Evolutionary conservation across 2,113 vertebrate genomes (phyloP).

Genomic region (Datnioides undecimradiatus): DNA sequence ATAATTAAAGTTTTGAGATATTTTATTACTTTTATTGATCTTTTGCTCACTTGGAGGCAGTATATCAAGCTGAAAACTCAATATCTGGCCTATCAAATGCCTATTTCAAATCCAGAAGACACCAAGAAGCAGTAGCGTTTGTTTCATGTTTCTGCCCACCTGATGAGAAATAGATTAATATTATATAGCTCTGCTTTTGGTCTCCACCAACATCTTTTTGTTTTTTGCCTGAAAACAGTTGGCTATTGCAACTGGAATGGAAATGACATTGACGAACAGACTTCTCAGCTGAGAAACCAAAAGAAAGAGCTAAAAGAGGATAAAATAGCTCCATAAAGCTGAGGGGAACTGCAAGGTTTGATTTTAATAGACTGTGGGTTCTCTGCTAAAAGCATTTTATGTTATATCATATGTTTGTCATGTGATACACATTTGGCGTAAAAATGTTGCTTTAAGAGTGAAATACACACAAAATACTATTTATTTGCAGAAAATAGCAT

Average conservation of each 20-base stretch:
- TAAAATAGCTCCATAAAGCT: not conserved
- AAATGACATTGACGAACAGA: not conserved
- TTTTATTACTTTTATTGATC: not conserved
- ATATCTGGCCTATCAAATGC: not conserved
- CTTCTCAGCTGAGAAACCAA: not conserved
- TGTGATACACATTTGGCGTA: not conserved
- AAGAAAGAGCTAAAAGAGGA: not conserved
- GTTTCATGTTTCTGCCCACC: not conserved
- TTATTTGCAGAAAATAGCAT: no score
- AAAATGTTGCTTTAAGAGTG: conserved; percentile 2
- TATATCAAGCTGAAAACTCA: not conserved
- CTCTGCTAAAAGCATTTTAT: not conserved
- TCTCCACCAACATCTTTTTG: not conserved
- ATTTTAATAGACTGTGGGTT: conserved; percentile 2
- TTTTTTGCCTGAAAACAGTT: not conserved
- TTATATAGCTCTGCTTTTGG: not conserved
- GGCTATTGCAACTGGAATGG: not conserved
- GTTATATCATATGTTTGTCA: not conserved
- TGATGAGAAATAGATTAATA: not conserved
- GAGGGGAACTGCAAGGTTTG: not conserved
- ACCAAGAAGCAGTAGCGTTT: not conserved
- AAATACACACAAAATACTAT: no score
- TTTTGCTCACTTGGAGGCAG: not conserved
- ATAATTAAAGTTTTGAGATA: not conserved
- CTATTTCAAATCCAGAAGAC: not conserved